phyloP scores from a whole-genome alignment of 2,797 vertebrate genomes.

The Falco columbarius region DNA sequence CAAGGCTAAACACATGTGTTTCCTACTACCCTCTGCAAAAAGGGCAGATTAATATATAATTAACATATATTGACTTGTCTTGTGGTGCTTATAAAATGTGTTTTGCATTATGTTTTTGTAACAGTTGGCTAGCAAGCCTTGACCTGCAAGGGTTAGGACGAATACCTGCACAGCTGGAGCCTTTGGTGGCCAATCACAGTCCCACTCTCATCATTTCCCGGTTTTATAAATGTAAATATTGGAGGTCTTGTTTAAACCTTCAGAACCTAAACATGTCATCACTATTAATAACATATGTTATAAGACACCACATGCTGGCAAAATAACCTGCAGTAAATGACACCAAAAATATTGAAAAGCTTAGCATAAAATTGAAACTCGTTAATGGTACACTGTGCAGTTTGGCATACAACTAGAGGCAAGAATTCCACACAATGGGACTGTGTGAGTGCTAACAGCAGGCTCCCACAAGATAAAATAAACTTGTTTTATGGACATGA shows the following conservation, averaged over 20 bases:
- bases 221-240: constrained; percentile 71
- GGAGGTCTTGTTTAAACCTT: constrained; percentile 71
- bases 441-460: constrained; percentile 74
- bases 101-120: constrained; percentile 66
- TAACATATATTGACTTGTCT: constrained; percentile 19
- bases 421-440: constrained; percentile 74
- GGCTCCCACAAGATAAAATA: constrained; percentile 81
- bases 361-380: constrained; percentile 77
- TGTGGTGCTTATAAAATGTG: constrained; percentile 44
- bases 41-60: constrained; percentile 25
- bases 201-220: constrained; percentile 22
- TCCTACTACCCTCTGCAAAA: neutral
- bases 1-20: neutral
- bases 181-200: constrained; percentile 18
- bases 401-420: constrained; percentile 64
- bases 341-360: constrained; percentile 76
- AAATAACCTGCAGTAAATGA: constrained; percentile 72
- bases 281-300: constrained; percentile 73
- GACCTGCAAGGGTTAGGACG: constrained; percentile 51
- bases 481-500: constrained; percentile 79
- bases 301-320: constrained; percentile 68
- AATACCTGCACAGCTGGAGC: constrained; percentile 69
- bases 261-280: constrained; percentile 61
- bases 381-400: constrained; percentile 72
- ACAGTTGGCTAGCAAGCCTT: constrained; percentile 57